Evolutionary conservation across 2,113 vertebrate species (phyloP).

Genomic region (Crotalus helleri): DNA sequence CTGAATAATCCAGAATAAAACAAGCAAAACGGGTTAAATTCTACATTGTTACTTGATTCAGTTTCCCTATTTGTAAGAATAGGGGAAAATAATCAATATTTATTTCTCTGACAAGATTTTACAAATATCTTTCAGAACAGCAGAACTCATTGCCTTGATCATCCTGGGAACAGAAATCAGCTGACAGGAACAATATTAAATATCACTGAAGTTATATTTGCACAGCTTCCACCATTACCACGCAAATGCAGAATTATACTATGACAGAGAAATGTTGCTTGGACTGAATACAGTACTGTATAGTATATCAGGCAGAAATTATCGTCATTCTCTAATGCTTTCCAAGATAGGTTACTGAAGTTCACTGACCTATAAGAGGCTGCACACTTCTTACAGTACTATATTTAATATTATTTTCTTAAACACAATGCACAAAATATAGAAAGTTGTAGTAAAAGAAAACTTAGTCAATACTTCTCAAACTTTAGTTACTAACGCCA

Average conservation of each 20-base stretch:
- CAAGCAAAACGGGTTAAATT: neutral
- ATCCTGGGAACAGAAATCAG: neutral
- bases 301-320: neutral
- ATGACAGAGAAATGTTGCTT: conserved; percentile 14
- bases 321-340: conserved; percentile 24
- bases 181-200: neutral
- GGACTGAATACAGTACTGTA: neutral
- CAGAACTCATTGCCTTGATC: neutral
- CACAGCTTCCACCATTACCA: neutral
- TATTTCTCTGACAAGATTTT: neutral
- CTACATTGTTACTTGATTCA: neutral
- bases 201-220: neutral
- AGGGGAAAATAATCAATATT: neutral
- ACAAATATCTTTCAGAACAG: neutral
- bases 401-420: neutral
- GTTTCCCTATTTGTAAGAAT: neutral
- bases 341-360: neutral
- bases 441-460: neutral
- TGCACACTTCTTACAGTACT: neutral
- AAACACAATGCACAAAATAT: neutral
- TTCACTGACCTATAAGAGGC: conserved; percentile 7
- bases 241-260: neutral
- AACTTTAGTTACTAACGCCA: neutral
- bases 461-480: neutral
- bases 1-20: neutral